These are phyloP conservation scores for Leucopsar rothschildi DNA, from an alignment of 2,113 vertebrate species.

Conservation along the genomic window DNA sequence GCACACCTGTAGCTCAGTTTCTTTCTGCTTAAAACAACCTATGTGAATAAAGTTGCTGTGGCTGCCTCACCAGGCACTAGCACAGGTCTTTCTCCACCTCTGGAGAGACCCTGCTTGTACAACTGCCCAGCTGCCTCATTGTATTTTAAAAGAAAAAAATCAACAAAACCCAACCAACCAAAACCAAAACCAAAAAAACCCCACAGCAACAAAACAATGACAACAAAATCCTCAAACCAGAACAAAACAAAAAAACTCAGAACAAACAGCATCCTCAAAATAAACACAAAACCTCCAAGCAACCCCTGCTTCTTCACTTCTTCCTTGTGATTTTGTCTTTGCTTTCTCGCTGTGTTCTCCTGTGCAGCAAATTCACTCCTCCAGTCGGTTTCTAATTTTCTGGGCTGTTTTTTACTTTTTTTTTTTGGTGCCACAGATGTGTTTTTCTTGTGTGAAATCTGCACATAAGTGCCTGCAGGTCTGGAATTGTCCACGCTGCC, in stretches of 20 bases:
- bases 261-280: neutral
- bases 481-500: accelerated
- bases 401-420: neutral
- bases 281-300: neutral
- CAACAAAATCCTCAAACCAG: neutral
- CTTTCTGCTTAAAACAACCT: neutral
- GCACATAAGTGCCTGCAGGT: neutral
- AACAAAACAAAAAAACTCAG: neutral
- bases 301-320: neutral
- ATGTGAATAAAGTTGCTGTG: neutral
- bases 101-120: neutral
- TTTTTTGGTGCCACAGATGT: neutral
- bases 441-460: neutral
- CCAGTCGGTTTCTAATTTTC: neutral
- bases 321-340: neutral
- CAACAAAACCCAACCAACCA: neutral
- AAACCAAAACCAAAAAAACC: neutral
- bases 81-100: neutral
- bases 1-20: neutral
- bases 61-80: neutral
- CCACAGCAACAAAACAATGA: neutral
- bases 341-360: neutral
- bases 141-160: neutral
- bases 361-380: neutral
- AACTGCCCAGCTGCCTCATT: neutral